These are phyloP conservation scores for Myrmecophaga tridactyla DNA, from an alignment of 2,113 vertebrate species.

Conservation along the genomic window DNA sequence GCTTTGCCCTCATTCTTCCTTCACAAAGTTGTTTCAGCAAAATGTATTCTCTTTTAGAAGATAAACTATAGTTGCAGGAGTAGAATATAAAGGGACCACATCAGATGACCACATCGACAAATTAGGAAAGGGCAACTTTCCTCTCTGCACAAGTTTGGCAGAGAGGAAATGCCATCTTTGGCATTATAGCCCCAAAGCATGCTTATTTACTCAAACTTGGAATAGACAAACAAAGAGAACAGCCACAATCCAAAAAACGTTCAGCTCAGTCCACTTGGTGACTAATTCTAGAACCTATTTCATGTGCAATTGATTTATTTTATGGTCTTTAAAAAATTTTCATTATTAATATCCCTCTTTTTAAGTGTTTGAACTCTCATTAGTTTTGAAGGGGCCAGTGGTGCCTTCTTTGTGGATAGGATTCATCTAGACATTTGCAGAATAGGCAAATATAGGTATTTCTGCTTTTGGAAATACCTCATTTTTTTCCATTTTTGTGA, in stretches of 20 bases:
- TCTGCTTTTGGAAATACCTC: not conserved
- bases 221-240: not conserved
- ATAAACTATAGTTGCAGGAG: conserved; percentile 43
- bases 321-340: conserved; percentile 34
- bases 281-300: conserved; percentile 13
- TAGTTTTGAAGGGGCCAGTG: not conserved
- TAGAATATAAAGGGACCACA: conserved; percentile 46
- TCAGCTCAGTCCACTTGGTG: not conserved
- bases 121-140: conserved; percentile 16
- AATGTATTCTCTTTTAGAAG: conserved; percentile 41
- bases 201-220: not conserved
- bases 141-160: not conserved
- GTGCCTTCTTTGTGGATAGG: not conserved
- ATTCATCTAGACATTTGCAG: not conserved
- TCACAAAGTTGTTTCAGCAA: conserved; percentile 51
- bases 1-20: conserved; percentile 23
- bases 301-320: not conserved
- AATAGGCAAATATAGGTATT: not conserved
- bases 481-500: conserved; percentile 20
- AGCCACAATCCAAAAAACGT: not conserved
- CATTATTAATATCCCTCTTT: not conserved
- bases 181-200: not conserved
- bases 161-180: too few relatives aligned
- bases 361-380: not conserved
- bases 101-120: conserved; percentile 1